Base-by-base conservation (phyloP, 2,797 vertebrate species). In the Neosilurus mollespiculum region DNA sequence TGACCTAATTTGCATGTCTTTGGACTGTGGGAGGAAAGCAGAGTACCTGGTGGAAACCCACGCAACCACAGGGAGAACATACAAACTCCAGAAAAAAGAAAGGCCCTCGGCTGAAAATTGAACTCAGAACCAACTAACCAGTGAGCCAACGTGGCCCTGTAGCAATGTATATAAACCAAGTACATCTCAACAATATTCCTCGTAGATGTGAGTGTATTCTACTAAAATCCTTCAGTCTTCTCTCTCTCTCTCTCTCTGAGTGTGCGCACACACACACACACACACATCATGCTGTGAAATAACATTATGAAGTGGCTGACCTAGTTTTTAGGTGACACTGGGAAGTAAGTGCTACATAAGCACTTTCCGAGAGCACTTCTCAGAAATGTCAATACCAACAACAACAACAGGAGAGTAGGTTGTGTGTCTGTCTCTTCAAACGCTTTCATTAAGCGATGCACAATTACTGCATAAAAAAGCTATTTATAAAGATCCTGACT, bases 321-420 rank as follows among this genome's bases (percentile, higher is more conserved):
- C 72, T 30, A 20, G 54, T 58, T 75, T 58, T 72, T 30, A 65
- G 54, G 70, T 56, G 30, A 49, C 61, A 24, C 53, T 43, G 9
- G 64, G 53, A 77, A 67, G 66, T 34, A 43, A 59, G 20, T 54
- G n/a, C 43, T 79, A 49, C 77, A 79, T 61, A 65, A 80, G 76
- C 51, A 65, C 51, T 12, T 72, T 83, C 51, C n/a, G 51, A 83
- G 59, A 58, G 77, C 67, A 64, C 77, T 80, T 84, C 37, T 34
- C 30, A 9, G 6, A 84, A 84, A 84, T 84, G 77, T 80, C 75
- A 78, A 24, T 49, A 62, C 58, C 82, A 83, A 56, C 59, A 80
- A 72, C 59, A 80, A 72, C 76, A 83, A 72, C 66, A 83, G 72
- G 65, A 84, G 67, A 56, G 15, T 10, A 53, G 18, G 0, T 12